A percentile compares a stretch with the other conserved stretches of the same genome.
phyloP scores from a whole-genome alignment of 2,113 vertebrate genomes.

The Cisticola juncidis region DNA sequence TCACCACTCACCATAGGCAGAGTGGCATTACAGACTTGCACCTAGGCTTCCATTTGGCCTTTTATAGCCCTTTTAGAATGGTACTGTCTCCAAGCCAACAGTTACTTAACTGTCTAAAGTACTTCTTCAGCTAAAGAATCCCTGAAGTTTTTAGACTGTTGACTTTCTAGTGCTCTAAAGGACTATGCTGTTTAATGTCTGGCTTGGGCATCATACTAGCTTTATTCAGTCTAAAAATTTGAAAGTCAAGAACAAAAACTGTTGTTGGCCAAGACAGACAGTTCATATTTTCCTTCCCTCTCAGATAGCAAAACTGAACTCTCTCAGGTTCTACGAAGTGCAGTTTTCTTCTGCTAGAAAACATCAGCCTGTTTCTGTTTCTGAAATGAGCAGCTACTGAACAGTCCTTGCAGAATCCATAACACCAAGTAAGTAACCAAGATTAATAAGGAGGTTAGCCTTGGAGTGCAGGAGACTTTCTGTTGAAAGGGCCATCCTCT shows the following conservation, averaged over 20 bases:
- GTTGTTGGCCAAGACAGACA: background rate
- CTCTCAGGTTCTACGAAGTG: background rate
- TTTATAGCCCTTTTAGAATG: background rate
- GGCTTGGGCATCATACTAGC: background rate
- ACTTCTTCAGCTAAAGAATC: background rate
- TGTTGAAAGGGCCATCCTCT: background rate
- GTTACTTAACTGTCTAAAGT: background rate
- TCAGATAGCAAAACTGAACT: background rate
- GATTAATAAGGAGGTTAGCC: background rate
- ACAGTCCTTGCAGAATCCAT: background rate
- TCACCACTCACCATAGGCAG: background rate
- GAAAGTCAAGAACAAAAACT: background rate
- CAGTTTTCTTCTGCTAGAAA: background rate
- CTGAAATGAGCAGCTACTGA: background rate
- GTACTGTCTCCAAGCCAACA: background rate
- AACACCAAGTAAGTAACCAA: background rate
- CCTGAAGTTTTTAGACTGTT: background rate
- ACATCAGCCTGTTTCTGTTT: background rate
- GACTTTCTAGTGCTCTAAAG: background rate
- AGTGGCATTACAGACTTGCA: background rate
- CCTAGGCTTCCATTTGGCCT: background rate
- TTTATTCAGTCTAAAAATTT: background rate
- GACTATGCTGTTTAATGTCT: background rate
- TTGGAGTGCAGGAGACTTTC: background rate
- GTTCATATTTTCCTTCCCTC: background rate